Evolutionary conservation across 2,113 vertebrate genomes (phyloP).

Genomic region (Alligator sinensis): DNA sequence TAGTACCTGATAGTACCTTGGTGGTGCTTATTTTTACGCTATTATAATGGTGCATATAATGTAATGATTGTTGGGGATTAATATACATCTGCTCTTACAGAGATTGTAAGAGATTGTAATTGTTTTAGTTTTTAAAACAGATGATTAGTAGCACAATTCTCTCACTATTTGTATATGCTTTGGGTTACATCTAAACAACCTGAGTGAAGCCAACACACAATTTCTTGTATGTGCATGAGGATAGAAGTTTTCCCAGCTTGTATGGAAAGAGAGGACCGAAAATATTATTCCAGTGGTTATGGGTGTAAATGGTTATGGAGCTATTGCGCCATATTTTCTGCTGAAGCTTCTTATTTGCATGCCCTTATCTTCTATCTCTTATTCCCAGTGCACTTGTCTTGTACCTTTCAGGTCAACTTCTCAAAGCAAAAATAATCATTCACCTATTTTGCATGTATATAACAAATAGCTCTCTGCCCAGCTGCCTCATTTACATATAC

Average conservation of each 20-base stretch:
- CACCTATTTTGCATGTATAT: not conserved
- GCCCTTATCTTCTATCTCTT: not conserved
- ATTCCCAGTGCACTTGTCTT: not conserved
- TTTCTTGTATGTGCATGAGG: not conserved
- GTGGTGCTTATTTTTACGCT: not conserved
- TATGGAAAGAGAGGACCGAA: not conserved
- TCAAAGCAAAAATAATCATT: slow-evolving; percentile 7
- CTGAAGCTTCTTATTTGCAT: not conserved
- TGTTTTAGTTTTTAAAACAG: not conserved
- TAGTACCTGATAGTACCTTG: not conserved
- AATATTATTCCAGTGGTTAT: not conserved
- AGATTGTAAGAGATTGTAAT: too few species aligned
- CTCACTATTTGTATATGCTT: not conserved
- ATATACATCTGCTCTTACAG: not conserved
- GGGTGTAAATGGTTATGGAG: not conserved
- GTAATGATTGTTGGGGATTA: not conserved
- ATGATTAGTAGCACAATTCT: not conserved
- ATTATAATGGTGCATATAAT: not conserved
- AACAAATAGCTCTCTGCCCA: not conserved
- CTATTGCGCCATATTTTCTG: not conserved
- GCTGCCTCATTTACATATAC: not conserved
- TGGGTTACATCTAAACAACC: not conserved
- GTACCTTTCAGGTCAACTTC: not conserved
- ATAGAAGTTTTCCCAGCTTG: not conserved
- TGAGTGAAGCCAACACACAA: not conserved